These are phyloP conservation scores for Araneus ventricosus DNA, from an alignment of 1,140 invertebrate genomes.

Conservation along the genomic window DNA sequence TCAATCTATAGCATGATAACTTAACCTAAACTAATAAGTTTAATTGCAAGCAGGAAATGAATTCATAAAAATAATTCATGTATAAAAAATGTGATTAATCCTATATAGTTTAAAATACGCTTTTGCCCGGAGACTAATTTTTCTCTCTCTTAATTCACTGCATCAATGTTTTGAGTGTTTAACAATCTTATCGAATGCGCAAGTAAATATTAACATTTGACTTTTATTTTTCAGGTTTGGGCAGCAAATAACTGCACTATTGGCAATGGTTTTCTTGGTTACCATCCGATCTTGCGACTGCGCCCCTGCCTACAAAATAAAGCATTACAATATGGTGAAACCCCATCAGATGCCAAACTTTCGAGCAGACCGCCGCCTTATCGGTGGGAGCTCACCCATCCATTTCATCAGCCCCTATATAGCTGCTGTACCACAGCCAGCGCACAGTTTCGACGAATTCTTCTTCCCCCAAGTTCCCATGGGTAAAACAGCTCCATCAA, in stretches of 20 bases:
- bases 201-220: background rate
- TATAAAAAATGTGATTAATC: too few species aligned
- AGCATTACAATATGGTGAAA: conserved; percentile 38
- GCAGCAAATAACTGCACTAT: background rate
- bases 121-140: too few species aligned
- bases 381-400: conserved; percentile 48
- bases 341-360: background rate
- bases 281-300: background rate
- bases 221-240: conserved; percentile 14
- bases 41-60: too few species aligned
- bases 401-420: conserved; percentile 66
- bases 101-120: too few species aligned
- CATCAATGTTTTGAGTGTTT: too few species aligned
- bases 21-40: too few species aligned
- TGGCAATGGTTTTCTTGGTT: background rate
- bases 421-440: background rate
- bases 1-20: too few species aligned
- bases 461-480: background rate
- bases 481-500: background rate
- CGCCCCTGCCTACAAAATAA: conserved; percentile 32
- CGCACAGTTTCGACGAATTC: background rate
- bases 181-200: too few species aligned
- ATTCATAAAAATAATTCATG: too few species aligned
- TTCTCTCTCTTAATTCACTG: too few species aligned
- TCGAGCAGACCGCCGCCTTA: conserved; percentile 18